phyloP scores from a whole-genome alignment of 1,140 invertebrate species.

The Cataglyphis hispanica region DNA sequence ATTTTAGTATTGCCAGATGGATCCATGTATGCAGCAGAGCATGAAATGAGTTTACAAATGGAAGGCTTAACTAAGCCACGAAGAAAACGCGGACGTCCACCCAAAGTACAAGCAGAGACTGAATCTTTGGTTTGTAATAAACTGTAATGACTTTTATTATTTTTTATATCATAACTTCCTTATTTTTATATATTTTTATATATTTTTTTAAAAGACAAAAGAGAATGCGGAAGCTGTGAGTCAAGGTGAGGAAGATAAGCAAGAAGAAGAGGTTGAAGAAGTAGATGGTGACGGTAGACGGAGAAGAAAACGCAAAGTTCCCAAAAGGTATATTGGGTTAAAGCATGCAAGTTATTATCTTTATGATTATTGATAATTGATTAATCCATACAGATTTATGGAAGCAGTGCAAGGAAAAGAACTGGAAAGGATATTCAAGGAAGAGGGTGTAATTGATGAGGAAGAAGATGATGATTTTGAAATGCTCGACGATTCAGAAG shows the following conservation, averaged over 20 bases:
- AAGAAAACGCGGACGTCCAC: conserved; percentile 90
- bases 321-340: conserved; percentile 84
- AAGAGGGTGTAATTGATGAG: conserved; percentile 91
- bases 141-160: conserved; percentile 39
- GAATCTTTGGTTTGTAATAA: conserved; percentile 79
- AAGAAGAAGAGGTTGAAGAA: conserved; percentile 84
- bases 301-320: conserved; percentile 88
- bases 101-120: conserved; percentile 86
- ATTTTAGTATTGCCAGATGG: conserved; percentile 86
- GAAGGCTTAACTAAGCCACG: conserved; percentile 89
- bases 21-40: conserved; percentile 87
- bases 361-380: conserved; percentile 29
- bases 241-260: conserved; percentile 84
- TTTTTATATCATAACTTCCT: conserved; percentile 17
- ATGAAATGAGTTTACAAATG: conserved; percentile 88
- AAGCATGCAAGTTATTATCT: background rate
- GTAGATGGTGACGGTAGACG: conserved; percentile 88
- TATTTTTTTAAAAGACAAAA: conserved; percentile 65
- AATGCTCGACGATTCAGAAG: conserved; percentile 71
- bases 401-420: conserved; percentile 92
- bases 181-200: conserved; percentile 70
- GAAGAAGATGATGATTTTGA: conserved; percentile 84
- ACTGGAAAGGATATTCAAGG: conserved; percentile 90
- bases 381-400: conserved; percentile 86
- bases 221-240: conserved; percentile 78